Conservation (phyloP, 2,888 invertebrate species). For the Caenorhabditis angaria region DNA sequence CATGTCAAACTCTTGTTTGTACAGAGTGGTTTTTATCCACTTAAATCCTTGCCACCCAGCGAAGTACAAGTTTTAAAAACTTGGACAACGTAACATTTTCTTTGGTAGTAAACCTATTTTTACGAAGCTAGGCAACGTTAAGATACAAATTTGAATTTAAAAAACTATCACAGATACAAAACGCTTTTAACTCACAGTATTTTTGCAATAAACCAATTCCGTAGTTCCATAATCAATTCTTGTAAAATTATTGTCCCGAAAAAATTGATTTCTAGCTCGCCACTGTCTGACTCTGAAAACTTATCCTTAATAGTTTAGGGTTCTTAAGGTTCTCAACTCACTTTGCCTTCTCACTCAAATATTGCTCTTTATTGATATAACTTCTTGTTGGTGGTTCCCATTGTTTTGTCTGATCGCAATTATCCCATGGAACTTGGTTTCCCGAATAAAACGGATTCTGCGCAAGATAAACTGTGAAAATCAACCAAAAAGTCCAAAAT, state of each 20-base stretch:
- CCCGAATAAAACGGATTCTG: slow-evolving; percentile 19
- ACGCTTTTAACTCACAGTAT: background rate
- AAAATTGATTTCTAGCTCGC: slow-evolving; percentile 33
- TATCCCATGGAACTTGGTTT: slow-evolving; percentile 32
- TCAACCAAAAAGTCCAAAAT: slow-evolving; percentile 29
- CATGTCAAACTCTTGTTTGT: too few relatives aligned
- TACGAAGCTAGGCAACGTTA: too few relatives aligned
- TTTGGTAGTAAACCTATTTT: background rate
- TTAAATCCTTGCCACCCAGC: too few relatives aligned
- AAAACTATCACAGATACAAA: background rate
- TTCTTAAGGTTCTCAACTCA: background rate
- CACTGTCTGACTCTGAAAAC: slow-evolving; percentile 18
- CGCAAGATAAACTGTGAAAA: slow-evolving; percentile 14
- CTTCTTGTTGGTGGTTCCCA: slow-evolving; percentile 28
- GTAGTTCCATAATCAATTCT: slow-evolving; percentile 35
- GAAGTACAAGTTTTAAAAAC: too few relatives aligned
- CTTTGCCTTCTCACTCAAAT: slow-evolving; percentile 30
- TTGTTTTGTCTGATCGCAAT: slow-evolving; percentile 34
- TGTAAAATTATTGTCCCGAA: slow-evolving; percentile 25
- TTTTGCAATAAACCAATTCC: slow-evolving; percentile 24
- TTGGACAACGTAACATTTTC: background rate
- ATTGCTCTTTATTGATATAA: slow-evolving; percentile 31
- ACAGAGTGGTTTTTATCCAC: too few relatives aligned
- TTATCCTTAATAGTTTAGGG: background rate
- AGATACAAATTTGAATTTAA: too few relatives aligned